phyloP scores from a whole-genome alignment of 2,797 vertebrate species.

The Scolopax bukidnonensis region DNA sequence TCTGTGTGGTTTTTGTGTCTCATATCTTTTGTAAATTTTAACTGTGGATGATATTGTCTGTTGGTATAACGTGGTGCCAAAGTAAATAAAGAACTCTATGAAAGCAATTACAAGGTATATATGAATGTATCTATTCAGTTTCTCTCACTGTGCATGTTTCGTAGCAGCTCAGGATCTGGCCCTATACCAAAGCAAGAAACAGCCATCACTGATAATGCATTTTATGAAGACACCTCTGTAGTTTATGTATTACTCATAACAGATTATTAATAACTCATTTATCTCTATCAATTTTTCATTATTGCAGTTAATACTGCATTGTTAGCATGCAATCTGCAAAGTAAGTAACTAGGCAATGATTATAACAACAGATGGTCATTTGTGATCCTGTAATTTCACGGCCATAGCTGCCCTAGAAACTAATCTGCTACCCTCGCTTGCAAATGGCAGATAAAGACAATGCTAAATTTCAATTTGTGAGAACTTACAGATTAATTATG shows the following conservation, averaged over 20 bases:
- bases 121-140: not conserved
- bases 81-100: not conserved
- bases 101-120: not conserved
- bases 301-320: conserved; percentile 12
- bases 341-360: conserved; percentile 29
- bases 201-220: not conserved
- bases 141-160: not conserved
- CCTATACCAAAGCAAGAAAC: not conserved
- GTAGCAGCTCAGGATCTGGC: not conserved
- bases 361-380: conserved; percentile 57
- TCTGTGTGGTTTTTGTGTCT: not conserved
- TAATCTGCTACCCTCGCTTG: conserved; percentile 15
- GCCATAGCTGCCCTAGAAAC: conserved; percentile 33
- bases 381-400: conserved; percentile 32
- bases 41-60: not conserved
- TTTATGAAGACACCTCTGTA: conserved; percentile 5
- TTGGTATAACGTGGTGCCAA: not conserved
- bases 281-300: conserved; percentile 64
- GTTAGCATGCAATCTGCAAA: conserved; percentile 30
- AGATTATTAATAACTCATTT: conserved; percentile 57
- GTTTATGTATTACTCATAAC: conserved; percentile 3
- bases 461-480: not conserved
- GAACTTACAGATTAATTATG: not conserved
- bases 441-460: conserved; percentile 32
- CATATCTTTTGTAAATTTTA: not conserved